A percentile compares a stretch with the other conserved stretches of the same genome.
Evolutionary conservation across 2,113 vertebrate genomes (phyloP).

Genomic region (Baryphthengus martii): DNA sequence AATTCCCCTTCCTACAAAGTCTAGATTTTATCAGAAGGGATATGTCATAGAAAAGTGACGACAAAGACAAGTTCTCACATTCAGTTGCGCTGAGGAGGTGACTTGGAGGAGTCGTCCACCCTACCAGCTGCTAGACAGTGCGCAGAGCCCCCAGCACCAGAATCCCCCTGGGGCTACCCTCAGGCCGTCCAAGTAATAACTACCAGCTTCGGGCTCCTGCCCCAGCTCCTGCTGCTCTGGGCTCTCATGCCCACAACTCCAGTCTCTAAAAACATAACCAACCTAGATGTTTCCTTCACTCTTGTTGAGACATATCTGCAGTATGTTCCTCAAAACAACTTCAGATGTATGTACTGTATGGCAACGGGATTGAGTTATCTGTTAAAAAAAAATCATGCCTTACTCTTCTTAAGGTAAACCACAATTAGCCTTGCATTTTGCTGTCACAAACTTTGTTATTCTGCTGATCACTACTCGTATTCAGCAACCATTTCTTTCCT

Average conservation of each 20-base stretch:
- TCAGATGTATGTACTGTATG: background rate
- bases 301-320: background rate
- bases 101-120: background rate
- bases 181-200: background rate
- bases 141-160: background rate
- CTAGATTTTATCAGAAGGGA: background rate
- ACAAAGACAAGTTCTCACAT: background rate
- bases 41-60: background rate
- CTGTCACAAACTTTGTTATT: background rate
- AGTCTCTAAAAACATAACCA: background rate
- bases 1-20: background rate
- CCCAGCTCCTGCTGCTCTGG: background rate
- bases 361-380: background rate
- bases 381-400: background rate
- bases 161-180: background rate
- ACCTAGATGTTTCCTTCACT: background rate
- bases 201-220: background rate
- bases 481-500: background rate
- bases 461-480: background rate
- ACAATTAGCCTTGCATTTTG: background rate
- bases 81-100: accelerated
- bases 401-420: background rate
- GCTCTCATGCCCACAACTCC: background rate
- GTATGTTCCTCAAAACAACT: background rate
- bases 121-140: accelerated